Base-by-base conservation (phyloP, 1,140 invertebrate species). In the Ips nitidus region DNA sequence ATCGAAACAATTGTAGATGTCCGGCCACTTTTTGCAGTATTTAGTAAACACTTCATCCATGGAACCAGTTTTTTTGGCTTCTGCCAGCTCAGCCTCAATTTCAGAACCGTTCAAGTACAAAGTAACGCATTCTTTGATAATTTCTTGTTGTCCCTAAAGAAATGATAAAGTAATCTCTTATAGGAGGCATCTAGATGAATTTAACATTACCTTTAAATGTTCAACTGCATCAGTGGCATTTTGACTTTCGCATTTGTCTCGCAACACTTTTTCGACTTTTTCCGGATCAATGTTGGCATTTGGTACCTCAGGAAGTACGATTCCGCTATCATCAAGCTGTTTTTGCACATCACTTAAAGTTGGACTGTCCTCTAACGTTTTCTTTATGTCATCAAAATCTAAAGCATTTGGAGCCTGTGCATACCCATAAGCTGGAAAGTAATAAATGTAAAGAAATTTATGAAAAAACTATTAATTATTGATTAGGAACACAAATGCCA, bases 31-130 rank as follows among this genome's bases (percentile, higher is more conserved):
- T 6, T 82, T 80, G 74, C 88, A 92, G 75, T 93, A 92, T 71
- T 89, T 90, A 71, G 80, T 83, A 69, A 90, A 90, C 0, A 90
- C 88, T 1, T 81, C 81, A 73, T 90, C 89, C 72, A 90, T 79
- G 4, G 77, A 79, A 39, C 80, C 80, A 43, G 75, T 79, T 59
- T 78, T 77, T 68, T 84, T 85, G 0, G 88, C 86, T 7, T 74
- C 69, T 4, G 88, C 85, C 71, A 91, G 85, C 74, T 90, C 89
- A 2, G 80, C 72, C 58, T 87, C 80, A 1, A 90, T 64, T 63
- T 70, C 4, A 2, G 71, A 74, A 2, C 63, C 36, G 47, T 76
- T 76, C 6, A 78, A 53, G 52, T 76, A 63, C 37, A 53, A 8
- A 36, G 72, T 61, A 6, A 78, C 59, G 52, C 76, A 78, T 5